These are phyloP conservation scores for Vanessa atalanta DNA, from an alignment of 1,140 invertebrate species.

Conservation along the genomic window DNA sequence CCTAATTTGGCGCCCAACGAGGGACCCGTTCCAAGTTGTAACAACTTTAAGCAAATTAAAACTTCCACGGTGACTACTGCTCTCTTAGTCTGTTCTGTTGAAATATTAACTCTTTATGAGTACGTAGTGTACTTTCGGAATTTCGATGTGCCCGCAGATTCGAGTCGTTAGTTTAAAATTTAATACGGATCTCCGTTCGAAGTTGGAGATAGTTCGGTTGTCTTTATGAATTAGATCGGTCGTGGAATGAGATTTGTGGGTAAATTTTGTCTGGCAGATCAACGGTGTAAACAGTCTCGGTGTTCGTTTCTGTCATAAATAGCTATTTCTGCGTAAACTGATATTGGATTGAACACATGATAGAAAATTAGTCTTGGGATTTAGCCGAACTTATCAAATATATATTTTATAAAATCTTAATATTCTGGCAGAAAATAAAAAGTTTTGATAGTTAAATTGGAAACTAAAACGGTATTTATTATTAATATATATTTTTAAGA, in stretches of 20 bases:
- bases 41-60: constrained; percentile 81
- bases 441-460: too few relatives aligned
- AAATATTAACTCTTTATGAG: constrained; percentile 80
- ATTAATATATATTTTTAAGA: too few relatives aligned
- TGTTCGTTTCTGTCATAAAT: not conserved
- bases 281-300: constrained; percentile 16
- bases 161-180: constrained; percentile 71
- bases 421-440: too few relatives aligned
- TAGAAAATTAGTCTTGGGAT: too few relatives aligned
- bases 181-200: constrained; percentile 61
- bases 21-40: constrained; percentile 77
- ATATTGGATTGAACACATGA: too few relatives aligned
- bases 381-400: too few relatives aligned
- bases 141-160: constrained; percentile 62
- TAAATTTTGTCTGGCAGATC: constrained; percentile 31
- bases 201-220: constrained; percentile 45
- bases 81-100: constrained; percentile 69
- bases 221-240: constrained; percentile 40
- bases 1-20: constrained; percentile 75
- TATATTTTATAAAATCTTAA: too few relatives aligned
- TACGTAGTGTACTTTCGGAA: constrained; percentile 67
- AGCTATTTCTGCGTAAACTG: not conserved
- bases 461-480: too few relatives aligned
- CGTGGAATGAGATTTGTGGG: constrained; percentile 30
- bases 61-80: constrained; percentile 73